phyloP scores from a whole-genome alignment of 2,113 vertebrate species.

The Sorex fumeus region DNA sequence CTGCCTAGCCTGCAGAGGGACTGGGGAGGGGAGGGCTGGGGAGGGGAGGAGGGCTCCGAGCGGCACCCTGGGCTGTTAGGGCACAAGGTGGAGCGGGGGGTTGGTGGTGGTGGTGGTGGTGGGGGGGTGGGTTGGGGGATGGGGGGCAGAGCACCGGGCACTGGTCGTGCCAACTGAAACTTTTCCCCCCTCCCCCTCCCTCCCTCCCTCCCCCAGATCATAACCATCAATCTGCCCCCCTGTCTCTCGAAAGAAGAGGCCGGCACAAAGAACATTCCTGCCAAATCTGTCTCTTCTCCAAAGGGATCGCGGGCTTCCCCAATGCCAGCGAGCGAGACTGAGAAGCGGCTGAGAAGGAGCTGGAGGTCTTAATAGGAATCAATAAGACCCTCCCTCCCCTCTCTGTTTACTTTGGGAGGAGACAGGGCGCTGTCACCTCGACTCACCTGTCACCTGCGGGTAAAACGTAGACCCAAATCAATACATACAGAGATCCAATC shows the following conservation, averaged over 20 bases:
- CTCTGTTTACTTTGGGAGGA: slow-evolving; percentile 55
- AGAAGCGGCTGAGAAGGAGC: slow-evolving; percentile 73
- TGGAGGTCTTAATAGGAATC: slow-evolving; percentile 59
- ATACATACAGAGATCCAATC: too few relatives aligned
- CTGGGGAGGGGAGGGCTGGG: not conserved
- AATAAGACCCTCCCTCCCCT: slow-evolving; percentile 57
- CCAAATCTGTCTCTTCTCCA: slow-evolving; percentile 60
- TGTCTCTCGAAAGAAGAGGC: not conserved
- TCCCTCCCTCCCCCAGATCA: not conserved
- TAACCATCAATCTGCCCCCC: slow-evolving; percentile 71
- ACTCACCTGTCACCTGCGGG: not conserved
- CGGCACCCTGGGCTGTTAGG: slow-evolving; percentile 26
- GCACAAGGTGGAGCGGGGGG: not conserved
- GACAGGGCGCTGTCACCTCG: not conserved
- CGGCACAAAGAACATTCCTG: slow-evolving; percentile 69
- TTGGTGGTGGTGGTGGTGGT: not conserved
- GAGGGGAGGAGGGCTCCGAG: not conserved
- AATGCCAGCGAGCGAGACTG: slow-evolving; percentile 39
- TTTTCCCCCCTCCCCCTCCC: slow-evolving; percentile 47
- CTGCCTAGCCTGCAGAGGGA: slow-evolving; percentile 60
- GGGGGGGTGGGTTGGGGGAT: not conserved
- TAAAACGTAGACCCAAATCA: not conserved
- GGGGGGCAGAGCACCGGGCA: not conserved
- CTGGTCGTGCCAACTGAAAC: slow-evolving; percentile 75
- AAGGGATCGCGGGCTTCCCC: slow-evolving; percentile 65